These are phyloP conservation scores for Gymnopithys bicolor DNA, from an alignment of 2,797 vertebrate genomes.

Conservation along the genomic window DNA sequence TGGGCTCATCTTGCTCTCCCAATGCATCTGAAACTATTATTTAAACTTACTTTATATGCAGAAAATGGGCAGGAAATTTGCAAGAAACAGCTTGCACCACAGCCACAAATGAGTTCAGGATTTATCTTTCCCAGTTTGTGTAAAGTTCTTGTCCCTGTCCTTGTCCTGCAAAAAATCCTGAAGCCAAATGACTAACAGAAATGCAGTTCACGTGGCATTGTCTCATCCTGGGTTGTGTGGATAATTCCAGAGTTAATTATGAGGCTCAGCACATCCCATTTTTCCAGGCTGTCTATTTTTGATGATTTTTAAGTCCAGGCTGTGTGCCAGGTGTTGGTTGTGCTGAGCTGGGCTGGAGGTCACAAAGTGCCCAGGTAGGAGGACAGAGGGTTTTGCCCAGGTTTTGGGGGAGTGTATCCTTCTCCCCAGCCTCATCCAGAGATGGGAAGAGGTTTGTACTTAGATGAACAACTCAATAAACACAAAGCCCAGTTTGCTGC, in stretches of 20 bases:
- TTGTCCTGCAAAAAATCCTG: not conserved
- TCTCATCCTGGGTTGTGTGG: not conserved
- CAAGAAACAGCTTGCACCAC: not conserved
- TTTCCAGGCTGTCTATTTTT: not conserved
- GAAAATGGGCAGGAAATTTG: not conserved
- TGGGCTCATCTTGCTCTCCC: not conserved
- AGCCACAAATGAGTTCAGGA: not conserved
- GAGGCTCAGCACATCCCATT: not conserved
- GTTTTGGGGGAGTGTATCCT: not conserved
- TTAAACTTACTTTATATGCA: not conserved
- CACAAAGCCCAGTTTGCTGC: not conserved
- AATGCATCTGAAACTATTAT: not conserved
- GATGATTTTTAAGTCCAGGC: not conserved
- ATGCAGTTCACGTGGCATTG: not conserved
- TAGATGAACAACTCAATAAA: not conserved
- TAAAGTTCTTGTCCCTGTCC: not conserved
- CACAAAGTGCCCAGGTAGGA: not conserved
- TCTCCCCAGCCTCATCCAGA: not conserved
- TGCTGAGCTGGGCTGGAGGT: not conserved
- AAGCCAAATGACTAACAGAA: not conserved
- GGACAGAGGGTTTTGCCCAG: not conserved
- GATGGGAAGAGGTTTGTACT: not conserved
- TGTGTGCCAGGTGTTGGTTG: not conserved
- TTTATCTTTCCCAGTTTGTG: not conserved
- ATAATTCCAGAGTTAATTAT: not conserved